Evolutionary conservation across 2,888 invertebrate species (phyloP), one percentile per base, ranked within the genome.

Genomic region (Latrodectus hesperus): DNA sequence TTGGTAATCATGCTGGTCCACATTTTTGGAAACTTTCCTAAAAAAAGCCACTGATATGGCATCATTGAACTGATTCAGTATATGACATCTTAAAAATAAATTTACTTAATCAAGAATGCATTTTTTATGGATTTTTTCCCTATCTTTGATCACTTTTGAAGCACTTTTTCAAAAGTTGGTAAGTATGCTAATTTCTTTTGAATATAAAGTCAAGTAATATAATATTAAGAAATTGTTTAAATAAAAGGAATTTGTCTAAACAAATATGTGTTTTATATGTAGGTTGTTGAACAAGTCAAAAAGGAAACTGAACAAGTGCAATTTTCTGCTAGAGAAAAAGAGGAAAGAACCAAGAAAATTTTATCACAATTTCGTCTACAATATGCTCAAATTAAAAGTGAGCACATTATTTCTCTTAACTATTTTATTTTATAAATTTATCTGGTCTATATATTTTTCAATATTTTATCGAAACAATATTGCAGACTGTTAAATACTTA

Each of bases 291-390:
- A 64, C 64, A 84, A 73, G 84, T 72, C 52, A 83, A 38, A 72
- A 89, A n/a, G 89, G 89, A 26, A 79, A 88, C 67, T 72, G 77
- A 77, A 77, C 52, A 51, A 38, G 72, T 73, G 16, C 85, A 85
- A 60, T 12, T 14, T 9, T 80, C 76, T 79, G 89, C 90, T 0
- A 80, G 88, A 17, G 88, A 89, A 75, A 90, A 90, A 60, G 90
- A 90, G 14, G 91, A 91, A 70, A 90, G 88, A 67, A 87, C 90
- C 5, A 89, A 86, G 70, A 90, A 89, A 68, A 51, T 90, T 1
- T 55, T 89, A 11, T 51, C 75, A n/a, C 88, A 88, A 75, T 83
- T 89, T 16, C 76, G 86, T 14, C 81, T 88, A 65, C 76, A 87
- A 51, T 82, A 84, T 55, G 55, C 84, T 22, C 85, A 85, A 49